Evolutionary conservation across 2,113 vertebrate species (phyloP).

Genomic region (Cairina moschata): DNA sequence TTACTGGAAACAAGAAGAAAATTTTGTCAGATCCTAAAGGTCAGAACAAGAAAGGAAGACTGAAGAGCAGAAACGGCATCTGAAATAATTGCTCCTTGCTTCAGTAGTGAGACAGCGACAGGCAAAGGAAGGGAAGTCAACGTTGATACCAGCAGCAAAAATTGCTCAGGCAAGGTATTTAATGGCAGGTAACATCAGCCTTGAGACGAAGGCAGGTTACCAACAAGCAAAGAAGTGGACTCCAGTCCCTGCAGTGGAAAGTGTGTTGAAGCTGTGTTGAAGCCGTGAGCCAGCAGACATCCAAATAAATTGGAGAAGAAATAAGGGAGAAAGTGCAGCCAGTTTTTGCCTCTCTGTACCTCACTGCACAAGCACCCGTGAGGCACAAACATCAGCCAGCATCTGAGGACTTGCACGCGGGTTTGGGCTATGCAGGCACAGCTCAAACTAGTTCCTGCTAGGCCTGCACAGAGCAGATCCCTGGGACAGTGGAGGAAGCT

Average conservation of each 20-base stretch:
- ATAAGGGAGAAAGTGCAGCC: neutral
- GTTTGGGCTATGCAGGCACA: neutral
- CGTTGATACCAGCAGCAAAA: neutral
- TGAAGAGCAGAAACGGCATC: neutral
- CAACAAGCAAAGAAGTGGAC: neutral
- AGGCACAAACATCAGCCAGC: neutral
- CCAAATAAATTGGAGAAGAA: neutral
- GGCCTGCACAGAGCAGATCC: neutral
- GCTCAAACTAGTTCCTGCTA: neutral
- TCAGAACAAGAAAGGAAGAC: neutral
- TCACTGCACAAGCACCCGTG: neutral
- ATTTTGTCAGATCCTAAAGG: neutral
- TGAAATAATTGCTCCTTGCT: neutral
- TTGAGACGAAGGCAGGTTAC: neutral
- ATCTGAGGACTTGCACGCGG: neutral
- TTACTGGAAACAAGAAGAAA: neutral
- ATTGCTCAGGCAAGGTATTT: neutral
- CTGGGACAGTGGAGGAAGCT: neutral
- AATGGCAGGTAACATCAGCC: neutral
- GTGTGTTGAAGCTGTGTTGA: neutral
- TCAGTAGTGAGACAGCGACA: neutral
- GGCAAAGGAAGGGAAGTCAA: neutral
- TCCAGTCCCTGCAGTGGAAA: neutral
- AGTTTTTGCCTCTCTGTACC: neutral
- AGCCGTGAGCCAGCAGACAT: neutral